These are phyloP conservation scores for Eolophus roseicapilla DNA, from an alignment of 2,113 vertebrate species.

Conservation along the genomic window DNA sequence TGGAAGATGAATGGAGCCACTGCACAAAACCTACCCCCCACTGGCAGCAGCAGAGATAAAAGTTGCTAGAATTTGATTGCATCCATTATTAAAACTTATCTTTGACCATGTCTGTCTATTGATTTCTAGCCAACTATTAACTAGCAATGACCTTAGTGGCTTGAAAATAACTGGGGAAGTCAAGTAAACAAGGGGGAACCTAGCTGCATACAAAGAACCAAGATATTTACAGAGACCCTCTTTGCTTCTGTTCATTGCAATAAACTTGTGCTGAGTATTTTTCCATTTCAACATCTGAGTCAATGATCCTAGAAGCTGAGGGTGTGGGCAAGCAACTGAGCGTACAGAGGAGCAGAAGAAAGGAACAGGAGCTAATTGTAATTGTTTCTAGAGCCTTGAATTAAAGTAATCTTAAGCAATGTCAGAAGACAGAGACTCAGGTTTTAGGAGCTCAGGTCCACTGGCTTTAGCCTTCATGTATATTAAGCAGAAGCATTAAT, in stretches of 20 bases:
- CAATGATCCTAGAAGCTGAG: constrained; percentile 29
- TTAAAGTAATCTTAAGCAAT: constrained; percentile 5
- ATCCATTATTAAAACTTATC: constrained; percentile 68
- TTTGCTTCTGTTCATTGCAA: not conserved
- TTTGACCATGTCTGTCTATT: constrained; percentile 71
- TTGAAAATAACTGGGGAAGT: constrained; percentile 64
- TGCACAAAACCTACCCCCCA: constrained; percentile 2
- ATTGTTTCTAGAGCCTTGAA: not conserved
- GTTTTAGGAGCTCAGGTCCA: not conserved
- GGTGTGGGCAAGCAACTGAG: not conserved
- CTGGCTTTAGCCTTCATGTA: not conserved
- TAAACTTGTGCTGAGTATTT: constrained; percentile 63
- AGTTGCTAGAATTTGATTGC: constrained; percentile 55
- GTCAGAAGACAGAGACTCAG: not conserved
- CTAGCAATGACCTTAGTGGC: constrained; percentile 73
- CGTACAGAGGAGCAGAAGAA: not conserved
- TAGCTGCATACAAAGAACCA: constrained; percentile 53
- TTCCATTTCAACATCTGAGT: constrained; percentile 58
- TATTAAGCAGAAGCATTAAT: constrained; percentile 4
- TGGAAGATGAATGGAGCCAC: constrained; percentile 10
- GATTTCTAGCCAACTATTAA: constrained; percentile 81
- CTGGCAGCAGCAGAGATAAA: constrained; percentile 34
- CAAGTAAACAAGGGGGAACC: constrained; percentile 57
- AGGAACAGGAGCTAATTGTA: not conserved
- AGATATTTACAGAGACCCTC: constrained; percentile 54